Conservation (phyloP, 2,113 vertebrate species). For the Rafetus swinhoei region DNA sequence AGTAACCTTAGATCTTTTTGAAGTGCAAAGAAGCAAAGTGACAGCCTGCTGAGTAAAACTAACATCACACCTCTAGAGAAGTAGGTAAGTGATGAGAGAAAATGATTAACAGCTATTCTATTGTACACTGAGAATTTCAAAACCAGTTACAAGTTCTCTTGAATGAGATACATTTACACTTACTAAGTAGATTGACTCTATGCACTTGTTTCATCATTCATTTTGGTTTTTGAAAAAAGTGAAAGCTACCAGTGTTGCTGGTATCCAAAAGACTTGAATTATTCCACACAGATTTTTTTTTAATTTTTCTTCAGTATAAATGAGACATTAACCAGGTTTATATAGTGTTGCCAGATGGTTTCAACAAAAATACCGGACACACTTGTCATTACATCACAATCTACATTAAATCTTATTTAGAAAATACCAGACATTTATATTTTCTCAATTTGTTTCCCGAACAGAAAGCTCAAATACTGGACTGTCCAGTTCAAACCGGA, state of each 20-base stretch:
- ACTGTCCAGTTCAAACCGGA: no score
- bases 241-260: not conserved
- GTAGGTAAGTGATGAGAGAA: conserved; percentile 45
- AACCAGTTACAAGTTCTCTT: conserved; percentile 31
- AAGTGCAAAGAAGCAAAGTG: conserved; percentile 68
- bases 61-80: conserved; percentile 65
- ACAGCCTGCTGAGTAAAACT: conserved; percentile 62
- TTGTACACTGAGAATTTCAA: conserved; percentile 34
- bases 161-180: conserved; percentile 22
- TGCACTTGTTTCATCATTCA: not conserved
- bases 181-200: not conserved
- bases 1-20: conserved; percentile 70
- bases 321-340: not conserved
- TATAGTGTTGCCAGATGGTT: no score
- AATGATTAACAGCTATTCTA: conserved; percentile 40
- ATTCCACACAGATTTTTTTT: fast-evolving
- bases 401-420: no score
- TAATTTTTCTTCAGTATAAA: not conserved
- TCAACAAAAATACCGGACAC: no score
- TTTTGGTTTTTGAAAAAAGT: conserved; percentile 3
- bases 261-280: not conserved
- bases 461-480: no score
- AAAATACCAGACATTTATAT: no score
- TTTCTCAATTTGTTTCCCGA: no score
- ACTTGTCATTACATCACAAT: no score